phyloP scores from a whole-genome alignment of 2,888 invertebrate species.

The Ochropacha duplaris region DNA sequence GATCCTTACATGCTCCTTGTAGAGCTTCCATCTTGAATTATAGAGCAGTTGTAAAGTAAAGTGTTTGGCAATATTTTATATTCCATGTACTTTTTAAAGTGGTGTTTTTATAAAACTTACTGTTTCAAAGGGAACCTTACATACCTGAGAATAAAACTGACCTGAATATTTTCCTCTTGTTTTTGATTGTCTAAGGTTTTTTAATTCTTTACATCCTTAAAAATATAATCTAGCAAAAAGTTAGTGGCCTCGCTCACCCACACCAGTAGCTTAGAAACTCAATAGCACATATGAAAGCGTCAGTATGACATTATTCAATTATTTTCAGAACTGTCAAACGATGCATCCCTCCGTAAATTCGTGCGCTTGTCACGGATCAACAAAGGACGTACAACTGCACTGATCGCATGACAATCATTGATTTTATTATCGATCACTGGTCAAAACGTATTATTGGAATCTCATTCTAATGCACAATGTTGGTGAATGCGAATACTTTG shows the following conservation, averaged over 20 bases:
- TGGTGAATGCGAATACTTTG: neutral
- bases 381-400: neutral
- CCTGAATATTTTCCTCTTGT: too few relatives aligned
- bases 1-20: conserved; percentile 5
- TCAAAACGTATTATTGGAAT: neutral
- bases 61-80: neutral
- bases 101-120: too few relatives aligned
- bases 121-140: too few relatives aligned
- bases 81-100: neutral
- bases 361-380: neutral
- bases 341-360: neutral
- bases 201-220: too few relatives aligned
- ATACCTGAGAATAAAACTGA: too few relatives aligned
- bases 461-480: neutral
- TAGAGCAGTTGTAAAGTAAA: neutral
- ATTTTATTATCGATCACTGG: neutral
- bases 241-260: too few relatives aligned
- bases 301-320: neutral
- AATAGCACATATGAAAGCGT: neutral
- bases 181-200: too few relatives aligned
- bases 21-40: conserved; percentile 1
- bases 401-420: neutral
- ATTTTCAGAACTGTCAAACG: neutral
- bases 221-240: too few relatives aligned
- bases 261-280: neutral